Percentiles rank a stretch among this genome's conserved stretches.
Conservation (phyloP, 2,113 vertebrate species). For the Budorcas taxicolor region DNA sequence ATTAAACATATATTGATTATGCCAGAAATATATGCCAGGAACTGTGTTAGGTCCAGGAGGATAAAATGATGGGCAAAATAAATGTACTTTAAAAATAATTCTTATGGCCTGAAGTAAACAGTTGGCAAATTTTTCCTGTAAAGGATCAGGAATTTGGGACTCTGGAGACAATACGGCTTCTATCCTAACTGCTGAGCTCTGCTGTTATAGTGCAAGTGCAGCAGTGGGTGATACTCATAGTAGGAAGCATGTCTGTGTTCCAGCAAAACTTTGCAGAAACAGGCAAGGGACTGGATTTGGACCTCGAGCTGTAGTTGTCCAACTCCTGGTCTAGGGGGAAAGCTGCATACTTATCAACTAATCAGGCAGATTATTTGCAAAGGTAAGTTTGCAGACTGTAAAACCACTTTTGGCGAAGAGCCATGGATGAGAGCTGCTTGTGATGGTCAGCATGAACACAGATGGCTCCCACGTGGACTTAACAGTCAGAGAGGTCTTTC, state of each 20-base stretch:
- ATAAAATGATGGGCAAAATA: neutral
- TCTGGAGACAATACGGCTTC: rapidly evolving
- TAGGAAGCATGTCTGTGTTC: neutral
- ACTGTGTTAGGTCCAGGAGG: neutral
- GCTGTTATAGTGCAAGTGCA: neutral
- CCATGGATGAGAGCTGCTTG: neutral
- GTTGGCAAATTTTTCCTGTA: neutral
- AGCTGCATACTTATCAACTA: neutral
- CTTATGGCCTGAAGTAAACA: neutral
- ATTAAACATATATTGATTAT: neutral
- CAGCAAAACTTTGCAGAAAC: neutral
- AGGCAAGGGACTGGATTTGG: neutral
- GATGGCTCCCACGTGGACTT: neutral
- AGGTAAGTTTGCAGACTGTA: neutral
- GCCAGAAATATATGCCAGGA: neutral
- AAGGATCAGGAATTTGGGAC: neutral
- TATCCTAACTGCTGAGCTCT: neutral
- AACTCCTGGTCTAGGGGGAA: neutral
- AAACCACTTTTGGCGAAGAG: neutral
- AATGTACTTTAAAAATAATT: neutral
- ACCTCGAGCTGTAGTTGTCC: neutral
- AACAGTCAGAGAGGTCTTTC: neutral
- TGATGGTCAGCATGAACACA: neutral
- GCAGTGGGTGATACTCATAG: rapidly evolving
- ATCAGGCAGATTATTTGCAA: neutral